phyloP scores from a whole-genome alignment of 1,140 invertebrate species.

The Microplitis mediator region DNA sequence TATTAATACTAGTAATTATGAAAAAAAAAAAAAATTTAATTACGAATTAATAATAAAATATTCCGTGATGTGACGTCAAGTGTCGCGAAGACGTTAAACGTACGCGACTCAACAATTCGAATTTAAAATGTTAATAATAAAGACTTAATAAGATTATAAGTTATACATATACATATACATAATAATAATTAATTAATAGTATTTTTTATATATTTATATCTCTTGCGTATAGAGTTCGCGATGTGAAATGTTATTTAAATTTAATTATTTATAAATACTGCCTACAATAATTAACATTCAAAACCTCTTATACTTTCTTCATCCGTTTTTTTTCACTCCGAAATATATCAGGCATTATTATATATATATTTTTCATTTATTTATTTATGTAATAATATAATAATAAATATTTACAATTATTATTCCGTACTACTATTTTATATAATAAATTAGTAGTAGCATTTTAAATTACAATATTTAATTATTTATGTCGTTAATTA shows the following conservation, averaged over 20 bases:
- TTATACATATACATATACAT: background rate
- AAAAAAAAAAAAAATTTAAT: no score
- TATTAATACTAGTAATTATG: no score
- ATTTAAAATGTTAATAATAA: background rate
- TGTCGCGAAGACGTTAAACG: background rate
- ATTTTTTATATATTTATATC: background rate
- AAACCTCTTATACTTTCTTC: slow-evolving; percentile 29
- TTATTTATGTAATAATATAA: slow-evolving; percentile 21
- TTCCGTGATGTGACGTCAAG: background rate
- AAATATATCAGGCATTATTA: background rate
- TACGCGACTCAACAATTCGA: background rate
- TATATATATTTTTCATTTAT: slow-evolving; percentile 1
- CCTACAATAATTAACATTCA: slow-evolving; percentile 33
- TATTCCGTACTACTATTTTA: slow-evolving; percentile 46
- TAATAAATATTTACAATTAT: slow-evolving; percentile 58
- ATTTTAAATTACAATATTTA: slow-evolving; percentile 59
- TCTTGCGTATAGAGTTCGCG: background rate
- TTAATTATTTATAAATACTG: slow-evolving; percentile 32
- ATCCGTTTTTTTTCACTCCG: slow-evolving; percentile 9
- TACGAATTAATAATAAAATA: background rate
- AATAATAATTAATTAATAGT: background rate
- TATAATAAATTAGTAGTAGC: slow-evolving; percentile 55
- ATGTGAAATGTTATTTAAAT: slow-evolving; percentile 8
- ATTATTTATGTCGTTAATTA: slow-evolving; percentile 36
- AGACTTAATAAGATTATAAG: no score